Base-by-base conservation (phyloP, 2,113 vertebrate species). In the Boulengeromyrus knoepffleri region DNA sequence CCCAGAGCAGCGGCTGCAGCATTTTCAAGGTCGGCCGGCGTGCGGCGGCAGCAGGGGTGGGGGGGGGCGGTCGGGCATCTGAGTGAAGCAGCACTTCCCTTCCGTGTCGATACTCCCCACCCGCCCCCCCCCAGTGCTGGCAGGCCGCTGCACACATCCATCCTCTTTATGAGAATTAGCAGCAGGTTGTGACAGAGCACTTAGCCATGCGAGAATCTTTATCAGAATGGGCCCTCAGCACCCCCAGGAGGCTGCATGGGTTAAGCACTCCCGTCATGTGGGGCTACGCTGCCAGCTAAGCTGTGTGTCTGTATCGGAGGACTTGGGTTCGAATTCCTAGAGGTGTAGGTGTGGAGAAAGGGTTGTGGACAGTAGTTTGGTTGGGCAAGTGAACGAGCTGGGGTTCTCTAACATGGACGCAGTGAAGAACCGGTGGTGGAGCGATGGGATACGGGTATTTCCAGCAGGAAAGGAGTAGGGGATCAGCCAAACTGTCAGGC, bases 81-180 rank as follows among this genome's bases (percentile, higher is more conserved):
- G 70, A 77, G 70, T 31, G 39, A 46, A 62, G 31, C 27, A 66
- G 46, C 50, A 24, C 70, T 89, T 80, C n/a, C n/a, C 39, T 27
- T 19, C 62, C 3, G 17, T 27, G 74, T 89, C 70, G 88, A 89
- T 89, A 52, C 50, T 52, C n/a, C 21, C 88, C 24, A 7, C 21
- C 62, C 17, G 4, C 24, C 58, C 24, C 56, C 56, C 58, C 58
- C 62, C 9, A 27, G 62, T 49, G 31, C 46, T 83, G 27, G n/a
- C 62, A 24, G 70, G 27, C 88, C 47, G 1, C 45, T 27, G 70
- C 88, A 80, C 45, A 80, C 62, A 89, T 53, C 24, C 66, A 83
- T 89, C 31, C 88, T 80, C 50, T 89, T 83, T 80, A 74, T 89
- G 49, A 77, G 47, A 42, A 49, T 89, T 31, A 80, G 70, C 24